phyloP scores from a whole-genome alignment of 2,888 invertebrate species.

The Margaritifera margaritifera region DNA sequence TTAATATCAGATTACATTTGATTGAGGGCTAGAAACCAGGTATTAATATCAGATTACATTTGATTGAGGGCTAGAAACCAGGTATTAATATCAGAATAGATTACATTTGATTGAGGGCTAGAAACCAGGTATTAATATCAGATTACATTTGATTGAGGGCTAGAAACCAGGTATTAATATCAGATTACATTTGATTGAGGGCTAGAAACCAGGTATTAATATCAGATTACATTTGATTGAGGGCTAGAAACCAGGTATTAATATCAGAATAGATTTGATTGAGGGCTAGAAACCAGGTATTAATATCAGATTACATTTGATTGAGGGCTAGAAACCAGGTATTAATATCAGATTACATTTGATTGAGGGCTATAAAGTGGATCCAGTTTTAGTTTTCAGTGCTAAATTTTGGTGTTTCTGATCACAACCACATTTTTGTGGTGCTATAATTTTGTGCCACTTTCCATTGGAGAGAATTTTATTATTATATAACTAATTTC shows the following conservation, averaged over 20 bases:
- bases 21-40: slow-evolving; percentile 85
- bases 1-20: background rate
- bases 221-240: background rate
- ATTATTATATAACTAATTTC: too few species aligned
- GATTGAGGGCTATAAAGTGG: too few species aligned
- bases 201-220: slow-evolving; percentile 85
- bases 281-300: slow-evolving; percentile 85
- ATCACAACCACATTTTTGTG: too few species aligned
- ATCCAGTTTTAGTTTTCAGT: too few species aligned
- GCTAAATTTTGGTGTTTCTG: too few species aligned
- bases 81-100: slow-evolving; percentile 53
- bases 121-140: slow-evolving; percentile 83
- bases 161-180: slow-evolving; percentile 83
- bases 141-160: slow-evolving; percentile 67
- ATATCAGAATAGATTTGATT: background rate
- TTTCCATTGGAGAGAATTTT: too few species aligned
- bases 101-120: slow-evolving; percentile 71
- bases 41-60: slow-evolving; percentile 43
- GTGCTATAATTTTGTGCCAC: too few species aligned
- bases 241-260: slow-evolving; percentile 85
- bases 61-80: slow-evolving; percentile 84
- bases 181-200: background rate
- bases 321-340: slow-evolving; percentile 85
- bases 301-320: background rate
- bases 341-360: slow-evolving; percentile 35